Percentiles rank a stretch among this genome's conserved stretches.
Conservation (phyloP, 2,113 vertebrate species). For the Sardina pilchardus region DNA sequence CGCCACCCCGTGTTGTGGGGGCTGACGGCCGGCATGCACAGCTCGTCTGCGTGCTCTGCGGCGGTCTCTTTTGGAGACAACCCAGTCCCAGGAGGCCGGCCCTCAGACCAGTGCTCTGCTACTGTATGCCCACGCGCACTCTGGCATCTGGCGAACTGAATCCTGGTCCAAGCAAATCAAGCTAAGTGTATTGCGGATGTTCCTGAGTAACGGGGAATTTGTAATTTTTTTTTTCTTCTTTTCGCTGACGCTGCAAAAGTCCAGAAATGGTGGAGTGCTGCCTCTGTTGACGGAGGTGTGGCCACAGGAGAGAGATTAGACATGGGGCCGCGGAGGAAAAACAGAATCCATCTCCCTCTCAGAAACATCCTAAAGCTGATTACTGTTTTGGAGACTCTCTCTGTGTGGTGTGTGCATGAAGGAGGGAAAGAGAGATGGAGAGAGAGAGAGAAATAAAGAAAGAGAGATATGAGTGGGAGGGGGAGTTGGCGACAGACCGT, state of each 20-base stretch:
- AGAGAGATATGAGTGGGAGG: conserved; percentile 22
- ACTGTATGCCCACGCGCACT: not conserved
- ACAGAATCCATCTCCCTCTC: conserved; percentile 73
- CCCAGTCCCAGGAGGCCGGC: not conserved
- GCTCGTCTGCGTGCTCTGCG: not conserved
- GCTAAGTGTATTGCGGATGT: conserved; percentile 69
- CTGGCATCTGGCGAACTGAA: not conserved
- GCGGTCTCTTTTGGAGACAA: not conserved
- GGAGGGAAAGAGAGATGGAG: conserved; percentile 28
- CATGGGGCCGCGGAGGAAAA: conserved; percentile 64
- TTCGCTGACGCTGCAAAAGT: not conserved
- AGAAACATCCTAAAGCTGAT: conserved; percentile 75
- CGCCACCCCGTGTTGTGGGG: not conserved
- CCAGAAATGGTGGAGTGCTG: conserved; percentile 61
- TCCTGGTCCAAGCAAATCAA: conserved; percentile 58
- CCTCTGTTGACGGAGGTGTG: conserved; percentile 48
- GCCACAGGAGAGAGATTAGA: conserved; percentile 69
- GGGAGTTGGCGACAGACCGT: not conserved
- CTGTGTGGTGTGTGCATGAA: conserved; percentile 45
- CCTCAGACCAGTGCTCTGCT: not conserved
- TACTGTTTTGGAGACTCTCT: conserved; percentile 61
- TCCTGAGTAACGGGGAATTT: conserved; percentile 73
- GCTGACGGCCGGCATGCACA: not conserved
- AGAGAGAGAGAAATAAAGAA: conserved; percentile 34
- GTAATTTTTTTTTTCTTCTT: conserved; percentile 60